phyloP scores from a whole-genome alignment of 2,113 vertebrate species.

The Rostratula benghalensis region DNA sequence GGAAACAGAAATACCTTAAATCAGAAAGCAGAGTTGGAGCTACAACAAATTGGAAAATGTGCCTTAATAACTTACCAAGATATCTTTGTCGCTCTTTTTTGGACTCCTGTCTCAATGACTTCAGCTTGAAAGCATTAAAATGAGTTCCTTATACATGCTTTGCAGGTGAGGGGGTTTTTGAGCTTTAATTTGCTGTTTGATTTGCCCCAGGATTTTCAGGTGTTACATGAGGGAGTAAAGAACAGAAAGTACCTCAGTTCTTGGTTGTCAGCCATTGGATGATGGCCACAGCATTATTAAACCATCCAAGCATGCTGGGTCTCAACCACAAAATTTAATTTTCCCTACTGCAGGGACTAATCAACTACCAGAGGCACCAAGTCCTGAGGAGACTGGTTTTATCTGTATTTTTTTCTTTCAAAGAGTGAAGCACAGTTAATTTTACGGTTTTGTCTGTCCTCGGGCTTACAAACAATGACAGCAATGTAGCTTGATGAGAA shows the following conservation, averaged over 20 bases:
- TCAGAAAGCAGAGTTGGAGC: neutral
- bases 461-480: constrained; percentile 77
- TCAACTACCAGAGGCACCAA: constrained; percentile 76
- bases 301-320: constrained; percentile 86
- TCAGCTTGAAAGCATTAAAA: constrained; percentile 89
- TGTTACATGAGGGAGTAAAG: constrained; percentile 85
- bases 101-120: constrained; percentile 80
- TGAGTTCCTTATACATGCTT: constrained; percentile 81
- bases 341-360: constrained; percentile 81
- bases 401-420: constrained; percentile 63
- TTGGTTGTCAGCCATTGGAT: constrained; percentile 89
- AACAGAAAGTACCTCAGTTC: constrained; percentile 83
- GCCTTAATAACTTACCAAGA: constrained; percentile 61
- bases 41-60: constrained; percentile 39
- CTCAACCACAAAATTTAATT: constrained; percentile 86
- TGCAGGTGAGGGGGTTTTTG: constrained; percentile 85
- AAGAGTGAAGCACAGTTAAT: constrained; percentile 73
- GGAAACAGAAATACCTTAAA: constrained; percentile 38
- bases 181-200: constrained; percentile 84
- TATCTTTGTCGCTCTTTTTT: constrained; percentile 62
- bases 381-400: constrained; percentile 74
- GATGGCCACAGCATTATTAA: constrained; percentile 92
- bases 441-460: constrained; percentile 81
- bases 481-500: constrained; percentile 77
- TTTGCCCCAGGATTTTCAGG: constrained; percentile 88